These are phyloP conservation scores for Nomada fucata DNA, from an alignment of 2,888 invertebrate species.

Conservation along the genomic window DNA sequence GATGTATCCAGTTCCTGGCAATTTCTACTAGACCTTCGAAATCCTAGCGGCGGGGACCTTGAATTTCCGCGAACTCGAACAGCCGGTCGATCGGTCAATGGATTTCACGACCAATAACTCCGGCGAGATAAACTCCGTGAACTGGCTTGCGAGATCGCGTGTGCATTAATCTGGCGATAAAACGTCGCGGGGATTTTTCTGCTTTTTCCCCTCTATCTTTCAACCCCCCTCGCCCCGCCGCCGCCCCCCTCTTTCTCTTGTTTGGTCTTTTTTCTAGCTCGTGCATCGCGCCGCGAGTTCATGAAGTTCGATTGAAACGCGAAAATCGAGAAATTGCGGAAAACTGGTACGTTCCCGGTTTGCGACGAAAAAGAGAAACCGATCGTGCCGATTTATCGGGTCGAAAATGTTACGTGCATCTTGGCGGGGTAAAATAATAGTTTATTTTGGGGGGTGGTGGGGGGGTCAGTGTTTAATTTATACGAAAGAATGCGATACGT, in stretches of 20 bases:
- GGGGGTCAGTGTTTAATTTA: neutral
- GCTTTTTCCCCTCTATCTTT: neutral
- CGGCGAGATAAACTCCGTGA: conserved; percentile 31
- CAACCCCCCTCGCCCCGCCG: neutral
- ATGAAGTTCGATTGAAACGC: conserved; percentile 36
- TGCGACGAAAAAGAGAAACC: neutral
- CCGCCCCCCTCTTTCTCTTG: neutral
- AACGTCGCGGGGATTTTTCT: conserved; percentile 31
- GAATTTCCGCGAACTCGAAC: conserved; percentile 40
- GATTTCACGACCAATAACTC: conserved; percentile 42
- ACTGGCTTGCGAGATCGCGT: conserved; percentile 24
- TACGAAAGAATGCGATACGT: neutral
- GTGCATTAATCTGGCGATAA: conserved; percentile 54
- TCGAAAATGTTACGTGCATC: neutral
- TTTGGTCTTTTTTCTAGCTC: neutral
- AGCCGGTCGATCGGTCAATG: conserved; percentile 29
- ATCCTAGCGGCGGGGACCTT: conserved; percentile 49
- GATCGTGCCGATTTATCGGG: neutral
- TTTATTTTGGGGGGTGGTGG: neutral
- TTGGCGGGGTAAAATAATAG: neutral
- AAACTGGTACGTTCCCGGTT: conserved; percentile 9
- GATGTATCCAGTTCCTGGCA: conserved; percentile 59
- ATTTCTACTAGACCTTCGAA: conserved; percentile 50
- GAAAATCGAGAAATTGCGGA: conserved; percentile 24
- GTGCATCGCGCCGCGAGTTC: conserved; percentile 17